These are phyloP conservation scores for Sycophila sp. DNA, from an alignment of 1,140 invertebrate genomes.

Conservation along the genomic window DNA sequence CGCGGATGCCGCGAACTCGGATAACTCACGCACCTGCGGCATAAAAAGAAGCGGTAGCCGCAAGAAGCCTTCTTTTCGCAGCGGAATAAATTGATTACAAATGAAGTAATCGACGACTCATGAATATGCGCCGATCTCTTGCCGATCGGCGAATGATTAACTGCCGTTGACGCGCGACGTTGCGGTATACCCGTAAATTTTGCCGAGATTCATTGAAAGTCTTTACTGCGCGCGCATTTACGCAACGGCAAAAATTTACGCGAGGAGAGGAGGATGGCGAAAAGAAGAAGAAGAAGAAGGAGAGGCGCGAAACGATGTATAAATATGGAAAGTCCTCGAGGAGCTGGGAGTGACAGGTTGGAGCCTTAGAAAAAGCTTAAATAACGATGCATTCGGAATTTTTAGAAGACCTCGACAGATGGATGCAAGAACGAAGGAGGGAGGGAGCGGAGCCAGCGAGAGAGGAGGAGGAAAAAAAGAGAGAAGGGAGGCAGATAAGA, in stretches of 20 bases:
- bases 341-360: slow-evolving; percentile 19
- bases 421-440: too few relatives aligned
- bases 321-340: slow-evolving; percentile 38
- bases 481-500: slow-evolving; percentile 41
- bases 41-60: too few relatives aligned
- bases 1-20: too few relatives aligned
- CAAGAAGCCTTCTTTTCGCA: too few relatives aligned
- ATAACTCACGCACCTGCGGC: too few relatives aligned
- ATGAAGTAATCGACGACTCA: too few relatives aligned
- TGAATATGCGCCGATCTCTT: too few relatives aligned
- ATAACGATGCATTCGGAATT: slow-evolving; percentile 59
- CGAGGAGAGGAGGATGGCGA: too few relatives aligned
- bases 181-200: background rate
- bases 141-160: too few relatives aligned
- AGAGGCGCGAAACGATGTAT: background rate
- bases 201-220: slow-evolving; percentile 13
- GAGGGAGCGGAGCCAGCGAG: slow-evolving; percentile 16
- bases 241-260: slow-evolving; percentile 4
- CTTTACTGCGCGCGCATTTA: background rate
- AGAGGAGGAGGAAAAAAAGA: slow-evolving; percentile 30
- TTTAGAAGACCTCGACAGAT: slow-evolving; percentile 52
- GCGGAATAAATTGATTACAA: too few relatives aligned
- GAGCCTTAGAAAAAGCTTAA: slow-evolving; percentile 43
- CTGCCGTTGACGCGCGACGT: background rate
- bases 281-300: background rate